Conservation (phyloP, 2,888 invertebrate species). For the Polydesmus complanatus region DNA sequence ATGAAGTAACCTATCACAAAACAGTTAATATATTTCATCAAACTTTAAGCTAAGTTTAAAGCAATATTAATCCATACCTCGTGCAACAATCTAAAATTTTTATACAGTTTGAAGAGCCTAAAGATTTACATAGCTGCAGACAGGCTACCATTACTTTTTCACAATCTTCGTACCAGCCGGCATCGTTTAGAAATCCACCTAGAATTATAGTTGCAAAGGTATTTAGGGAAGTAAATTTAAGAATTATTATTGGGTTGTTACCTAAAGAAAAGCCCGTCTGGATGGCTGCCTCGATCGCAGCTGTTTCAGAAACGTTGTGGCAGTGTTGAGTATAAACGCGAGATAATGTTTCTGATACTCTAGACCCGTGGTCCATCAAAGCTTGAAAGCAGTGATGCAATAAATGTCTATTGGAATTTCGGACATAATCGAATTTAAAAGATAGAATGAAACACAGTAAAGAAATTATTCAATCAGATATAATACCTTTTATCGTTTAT, state of each 20-base stretch:
- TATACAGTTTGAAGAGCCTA: too few relatives aligned
- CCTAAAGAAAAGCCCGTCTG: slow-evolving; percentile 31
- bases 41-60: slow-evolving; percentile 17
- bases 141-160: slow-evolving; percentile 55
- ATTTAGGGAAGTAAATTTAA: background rate
- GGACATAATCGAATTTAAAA: too few relatives aligned
- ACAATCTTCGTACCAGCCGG: slow-evolving; percentile 71
- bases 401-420: slow-evolving; percentile 36
- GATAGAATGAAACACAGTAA: too few relatives aligned
- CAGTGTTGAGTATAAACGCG: slow-evolving; percentile 27
- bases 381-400: slow-evolving; percentile 54
- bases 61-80: slow-evolving; percentile 43
- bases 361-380: slow-evolving; percentile 49
- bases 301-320: slow-evolving; percentile 11
- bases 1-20: slow-evolving; percentile 53
- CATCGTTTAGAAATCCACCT: slow-evolving; percentile 62
- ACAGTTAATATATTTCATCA: background rate
- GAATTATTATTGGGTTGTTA: slow-evolving; percentile 18
- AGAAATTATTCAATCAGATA: too few relatives aligned
- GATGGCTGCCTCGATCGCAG: slow-evolving; percentile 25
- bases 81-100: slow-evolving; percentile 70
- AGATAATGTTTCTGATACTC: slow-evolving; percentile 38
- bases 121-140: slow-evolving; percentile 49
- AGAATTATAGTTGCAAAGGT: slow-evolving; percentile 23
- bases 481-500: slow-evolving; percentile 50